phyloP scores from a whole-genome alignment of 2,113 vertebrate species.

The Alosa alosa region DNA sequence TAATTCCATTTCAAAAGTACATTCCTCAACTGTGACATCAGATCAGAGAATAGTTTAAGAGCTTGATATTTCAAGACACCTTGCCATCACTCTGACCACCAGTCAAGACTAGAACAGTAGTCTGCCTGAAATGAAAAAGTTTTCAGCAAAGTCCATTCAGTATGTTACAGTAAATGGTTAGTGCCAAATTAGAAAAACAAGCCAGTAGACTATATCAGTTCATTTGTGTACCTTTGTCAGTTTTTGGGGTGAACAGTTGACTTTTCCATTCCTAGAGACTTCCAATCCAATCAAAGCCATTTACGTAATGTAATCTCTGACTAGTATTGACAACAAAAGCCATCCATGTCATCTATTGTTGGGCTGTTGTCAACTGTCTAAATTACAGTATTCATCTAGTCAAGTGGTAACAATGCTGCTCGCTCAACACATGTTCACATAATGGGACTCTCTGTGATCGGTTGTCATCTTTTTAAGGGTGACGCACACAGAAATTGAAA shows the following conservation, averaged over 20 bases:
- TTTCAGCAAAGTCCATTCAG: neutral
- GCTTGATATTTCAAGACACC: neutral
- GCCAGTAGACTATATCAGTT: neutral
- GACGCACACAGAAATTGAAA: slow-evolving; percentile 20
- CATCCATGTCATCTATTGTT: slow-evolving; percentile 16
- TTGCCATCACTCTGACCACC: neutral
- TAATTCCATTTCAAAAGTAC: neutral
- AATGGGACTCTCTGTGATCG: slow-evolving; percentile 24
- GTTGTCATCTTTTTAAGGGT: slow-evolving; percentile 22
- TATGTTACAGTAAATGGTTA: neutral
- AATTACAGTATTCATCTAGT: slow-evolving; percentile 13
- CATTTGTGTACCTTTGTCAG: neutral
- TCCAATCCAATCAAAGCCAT: slow-evolving; percentile 17
- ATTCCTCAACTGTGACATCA: neutral
- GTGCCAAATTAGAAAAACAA: neutral
- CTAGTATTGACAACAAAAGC: slow-evolving; percentile 14
- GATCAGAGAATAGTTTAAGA: neutral
- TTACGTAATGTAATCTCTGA: neutral
- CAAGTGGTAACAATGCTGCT: slow-evolving; percentile 26
- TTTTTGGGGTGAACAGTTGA: neutral
- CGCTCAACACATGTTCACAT: slow-evolving; percentile 19
- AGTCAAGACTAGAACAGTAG: neutral
- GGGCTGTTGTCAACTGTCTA: slow-evolving; percentile 15
- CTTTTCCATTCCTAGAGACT: neutral
- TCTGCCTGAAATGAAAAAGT: neutral